Conservation (phyloP, 2,797 vertebrate species). For the Emydoidea blandingii region DNA sequence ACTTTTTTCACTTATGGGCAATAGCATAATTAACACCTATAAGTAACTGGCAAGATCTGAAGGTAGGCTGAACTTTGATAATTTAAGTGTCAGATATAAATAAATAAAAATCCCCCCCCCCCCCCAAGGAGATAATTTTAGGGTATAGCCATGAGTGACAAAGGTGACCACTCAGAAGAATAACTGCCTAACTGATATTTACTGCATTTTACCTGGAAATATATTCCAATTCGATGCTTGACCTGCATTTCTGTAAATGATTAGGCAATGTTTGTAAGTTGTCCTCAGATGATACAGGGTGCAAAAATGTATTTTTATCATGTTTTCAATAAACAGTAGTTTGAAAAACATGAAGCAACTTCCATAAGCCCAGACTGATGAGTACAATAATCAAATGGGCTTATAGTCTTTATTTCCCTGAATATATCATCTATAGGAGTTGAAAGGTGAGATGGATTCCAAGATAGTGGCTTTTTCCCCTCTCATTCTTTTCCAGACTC, state of each 20-base stretch:
- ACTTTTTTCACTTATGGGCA: not conserved
- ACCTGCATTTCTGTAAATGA: not conserved
- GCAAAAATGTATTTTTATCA: not conserved
- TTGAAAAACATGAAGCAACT: not conserved
- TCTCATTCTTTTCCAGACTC: not conserved
- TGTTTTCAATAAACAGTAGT: not conserved
- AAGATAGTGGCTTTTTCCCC: not conserved
- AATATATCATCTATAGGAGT: not conserved
- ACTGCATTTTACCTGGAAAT: not conserved
- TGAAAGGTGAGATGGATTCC: not conserved
- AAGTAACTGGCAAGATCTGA: not conserved
- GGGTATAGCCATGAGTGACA: not conserved
- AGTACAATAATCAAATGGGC: not conserved
- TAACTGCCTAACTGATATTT: not conserved
- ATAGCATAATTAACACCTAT: not conserved
- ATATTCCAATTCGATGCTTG: not conserved
- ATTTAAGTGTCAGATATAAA: not conserved
- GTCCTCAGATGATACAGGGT: not conserved
- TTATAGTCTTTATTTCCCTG: not conserved
- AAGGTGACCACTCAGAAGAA: not conserved
- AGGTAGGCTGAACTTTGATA: not conserved
- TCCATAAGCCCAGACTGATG: not conserved
- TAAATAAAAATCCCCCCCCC: not conserved
- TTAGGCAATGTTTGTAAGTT: not conserved
- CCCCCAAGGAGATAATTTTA: not conserved